Base-by-base conservation (phyloP, 2,888 invertebrate species). In the Mactromeris polynyma region DNA sequence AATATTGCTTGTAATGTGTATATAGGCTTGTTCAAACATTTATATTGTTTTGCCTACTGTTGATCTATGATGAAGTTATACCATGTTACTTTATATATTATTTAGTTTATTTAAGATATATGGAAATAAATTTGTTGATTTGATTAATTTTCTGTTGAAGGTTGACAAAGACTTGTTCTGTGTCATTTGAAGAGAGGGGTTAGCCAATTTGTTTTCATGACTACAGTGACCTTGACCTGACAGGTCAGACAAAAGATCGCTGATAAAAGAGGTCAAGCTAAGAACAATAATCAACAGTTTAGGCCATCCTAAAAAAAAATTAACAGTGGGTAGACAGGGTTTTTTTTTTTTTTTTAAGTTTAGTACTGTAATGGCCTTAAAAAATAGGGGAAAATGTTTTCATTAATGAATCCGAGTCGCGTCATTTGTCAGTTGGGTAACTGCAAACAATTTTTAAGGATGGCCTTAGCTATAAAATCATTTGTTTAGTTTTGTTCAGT, bases 1-100 rank as follows among this genome's bases (percentile, higher is more conserved):
- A 58, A 83, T 51, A 83, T 33, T 83, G 31, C 36, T 38, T 73
- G 73, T 83, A 40, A 33, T 46, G 19, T 83, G 73, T 73, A 83
- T 83, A 83, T 73, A 83, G 83, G 83, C 73, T 73, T 73, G 38
- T 83, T 83, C 58, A 64, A 73, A 82, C 64, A n/a, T 83, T 73
- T 19, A 83, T 83, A 73, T 83, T 83, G 83, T 83, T 83, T 83
- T 83, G 73, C 73, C 69, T 69, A 69, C 40, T 64, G 69, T 83
- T 73, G 40, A 83, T 73, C 40, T 42, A 26, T 64, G 69, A 21
- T 33, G 21, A 82, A 42, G 51, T 82, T 58, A 38, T 40, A 82
- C 26, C 33, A 33, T 73, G 73, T 83, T 82, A 69, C 81, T 42
- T 54, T 73, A 33, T 83, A 26, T 42, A 83, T 26, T 14, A 83